phyloP scores from a whole-genome alignment of 1,140 invertebrate species.

The Pseudomyrmex pallidus region DNA sequence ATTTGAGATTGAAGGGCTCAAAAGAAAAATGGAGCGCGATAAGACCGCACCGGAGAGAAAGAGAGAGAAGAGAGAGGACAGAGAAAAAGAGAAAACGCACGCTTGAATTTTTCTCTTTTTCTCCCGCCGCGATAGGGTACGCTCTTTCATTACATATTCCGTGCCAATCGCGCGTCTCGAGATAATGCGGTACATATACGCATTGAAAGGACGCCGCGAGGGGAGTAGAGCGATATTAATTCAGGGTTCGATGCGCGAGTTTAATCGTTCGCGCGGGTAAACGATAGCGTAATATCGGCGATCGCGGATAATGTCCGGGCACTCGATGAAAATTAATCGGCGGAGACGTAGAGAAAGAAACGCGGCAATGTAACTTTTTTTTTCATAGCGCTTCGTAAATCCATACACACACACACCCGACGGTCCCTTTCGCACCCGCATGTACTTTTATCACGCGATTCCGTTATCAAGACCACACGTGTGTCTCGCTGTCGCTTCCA shows the following conservation, averaged over 20 bases:
- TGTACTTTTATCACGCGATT: slow-evolving; percentile 35
- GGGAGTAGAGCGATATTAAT: slow-evolving; percentile 32
- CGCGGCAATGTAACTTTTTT: slow-evolving; percentile 23
- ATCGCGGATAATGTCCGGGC: slow-evolving; percentile 47
- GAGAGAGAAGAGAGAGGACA: background rate
- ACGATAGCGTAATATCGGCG: slow-evolving; percentile 52
- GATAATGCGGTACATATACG: slow-evolving; percentile 54
- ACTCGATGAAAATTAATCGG: slow-evolving; percentile 59
- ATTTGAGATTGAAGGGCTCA: slow-evolving; percentile 58
- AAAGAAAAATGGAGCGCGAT: slow-evolving; percentile 60
- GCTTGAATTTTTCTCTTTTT: slow-evolving; percentile 24
- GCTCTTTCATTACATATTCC: slow-evolving; percentile 56
- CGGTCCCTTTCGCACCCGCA: background rate
- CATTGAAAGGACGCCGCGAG: background rate
- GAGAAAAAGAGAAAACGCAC: background rate
- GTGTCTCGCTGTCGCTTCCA: slow-evolving; percentile 8
- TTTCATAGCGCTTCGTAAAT: slow-evolving; percentile 36
- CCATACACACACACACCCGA: background rate
- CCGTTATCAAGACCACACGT: slow-evolving; percentile 2
- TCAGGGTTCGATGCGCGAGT: slow-evolving; percentile 38
- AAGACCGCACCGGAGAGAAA: background rate
- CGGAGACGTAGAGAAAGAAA: slow-evolving; percentile 35
- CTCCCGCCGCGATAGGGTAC: slow-evolving; percentile 30
- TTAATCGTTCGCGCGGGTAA: slow-evolving; percentile 49
- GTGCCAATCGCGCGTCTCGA: slow-evolving; percentile 57